phyloP scores from a whole-genome alignment of 2,113 vertebrate species.

The Ondatra zibethicus region DNA sequence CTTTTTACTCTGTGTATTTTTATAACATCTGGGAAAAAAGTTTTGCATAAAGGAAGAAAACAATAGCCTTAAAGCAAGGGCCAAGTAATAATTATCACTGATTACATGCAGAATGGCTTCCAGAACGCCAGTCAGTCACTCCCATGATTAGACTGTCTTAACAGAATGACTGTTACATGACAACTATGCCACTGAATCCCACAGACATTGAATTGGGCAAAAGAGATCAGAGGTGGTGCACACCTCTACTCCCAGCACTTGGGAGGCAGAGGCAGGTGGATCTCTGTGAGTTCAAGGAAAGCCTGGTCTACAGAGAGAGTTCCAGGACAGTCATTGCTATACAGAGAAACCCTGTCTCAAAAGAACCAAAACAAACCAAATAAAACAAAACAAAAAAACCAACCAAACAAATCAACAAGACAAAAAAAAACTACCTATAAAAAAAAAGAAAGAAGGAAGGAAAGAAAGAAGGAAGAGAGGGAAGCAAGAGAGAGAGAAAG shows the following conservation, averaged over 20 bases:
- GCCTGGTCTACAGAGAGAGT: background rate
- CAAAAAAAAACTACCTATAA: background rate
- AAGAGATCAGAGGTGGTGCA: background rate
- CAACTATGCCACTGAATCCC: background rate
- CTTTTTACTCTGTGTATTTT: background rate
- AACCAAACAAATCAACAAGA: background rate
- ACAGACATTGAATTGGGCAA: background rate
- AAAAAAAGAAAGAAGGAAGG: background rate
- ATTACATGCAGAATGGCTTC: background rate
- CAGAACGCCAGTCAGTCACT: background rate
- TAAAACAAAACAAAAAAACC: background rate
- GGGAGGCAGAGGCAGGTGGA: background rate
- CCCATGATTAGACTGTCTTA: background rate
- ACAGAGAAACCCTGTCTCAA: background rate
- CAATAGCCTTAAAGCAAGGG: background rate
- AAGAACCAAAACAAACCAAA: background rate
- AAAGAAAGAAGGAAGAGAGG: rapidly evolving
- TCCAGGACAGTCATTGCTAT: background rate
- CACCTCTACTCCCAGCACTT: too few relatives aligned
- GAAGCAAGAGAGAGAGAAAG: background rate
- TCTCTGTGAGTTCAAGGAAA: background rate
- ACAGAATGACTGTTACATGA: too few relatives aligned
- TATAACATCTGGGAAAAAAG: background rate
- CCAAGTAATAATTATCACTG: background rate
- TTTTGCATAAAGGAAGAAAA: background rate